Evolutionary conservation across 2,888 invertebrate species (phyloP).

Genomic region (Melinopterus prodromus): DNA sequence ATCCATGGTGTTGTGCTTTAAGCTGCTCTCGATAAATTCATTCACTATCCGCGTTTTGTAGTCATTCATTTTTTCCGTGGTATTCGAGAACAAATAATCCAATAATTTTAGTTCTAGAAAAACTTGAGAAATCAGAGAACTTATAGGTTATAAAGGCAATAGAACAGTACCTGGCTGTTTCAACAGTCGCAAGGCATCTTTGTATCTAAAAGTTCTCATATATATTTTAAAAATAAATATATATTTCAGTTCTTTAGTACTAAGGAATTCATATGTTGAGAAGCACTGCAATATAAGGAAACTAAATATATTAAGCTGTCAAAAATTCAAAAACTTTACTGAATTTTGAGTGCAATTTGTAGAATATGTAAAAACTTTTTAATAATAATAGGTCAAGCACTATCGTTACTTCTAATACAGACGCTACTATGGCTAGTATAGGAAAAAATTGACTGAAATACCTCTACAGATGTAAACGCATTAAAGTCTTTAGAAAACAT

Average conservation of each 20-base stretch:
- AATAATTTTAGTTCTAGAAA: conserved; percentile 28
- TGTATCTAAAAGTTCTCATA: conserved; percentile 24
- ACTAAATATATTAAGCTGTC: too few relatives aligned
- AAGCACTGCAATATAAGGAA: background rate
- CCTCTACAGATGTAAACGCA: conserved; percentile 9
- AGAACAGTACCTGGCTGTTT: conserved; percentile 28
- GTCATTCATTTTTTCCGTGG: background rate
- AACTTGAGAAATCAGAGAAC: background rate
- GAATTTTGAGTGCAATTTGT: too few relatives aligned
- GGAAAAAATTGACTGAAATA: too few relatives aligned
- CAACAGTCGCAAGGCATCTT: conserved; percentile 29
- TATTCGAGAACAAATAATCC: background rate
- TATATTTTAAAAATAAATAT: conserved; percentile 35
- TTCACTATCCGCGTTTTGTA: conserved; percentile 29
- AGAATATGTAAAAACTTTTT: too few relatives aligned
- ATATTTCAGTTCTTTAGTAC: conserved; percentile 28
- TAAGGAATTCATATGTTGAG: background rate
- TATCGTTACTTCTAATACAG: too few relatives aligned
- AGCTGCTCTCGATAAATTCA: conserved; percentile 22
- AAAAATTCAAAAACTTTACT: too few relatives aligned
- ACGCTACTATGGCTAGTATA: too few relatives aligned
- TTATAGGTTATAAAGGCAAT: conserved; percentile 15
- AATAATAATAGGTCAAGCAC: too few relatives aligned
- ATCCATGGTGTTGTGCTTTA: conserved; percentile 13
- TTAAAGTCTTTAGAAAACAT: conserved; percentile 30